Evolutionary conservation across 2,113 vertebrate genomes (phyloP).

Genomic region (Equus quagga): DNA sequence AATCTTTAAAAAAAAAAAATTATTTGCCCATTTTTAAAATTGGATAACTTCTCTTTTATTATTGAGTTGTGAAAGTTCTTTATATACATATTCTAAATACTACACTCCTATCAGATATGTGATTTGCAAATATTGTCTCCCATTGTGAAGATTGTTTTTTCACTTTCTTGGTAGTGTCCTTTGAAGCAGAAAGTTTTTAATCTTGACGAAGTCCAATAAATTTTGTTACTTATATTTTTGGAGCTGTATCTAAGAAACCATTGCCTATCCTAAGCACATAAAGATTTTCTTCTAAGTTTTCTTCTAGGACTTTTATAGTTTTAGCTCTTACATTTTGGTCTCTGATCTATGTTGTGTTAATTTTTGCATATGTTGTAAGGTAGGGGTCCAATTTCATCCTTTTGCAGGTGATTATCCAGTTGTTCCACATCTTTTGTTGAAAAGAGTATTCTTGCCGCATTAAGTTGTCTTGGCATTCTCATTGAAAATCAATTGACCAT

Average conservation of each 20-base stretch:
- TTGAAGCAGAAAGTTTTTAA: neutral
- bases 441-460: neutral
- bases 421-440: neutral
- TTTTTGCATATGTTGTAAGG: neutral
- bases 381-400: neutral
- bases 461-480: neutral
- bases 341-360: neutral
- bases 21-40: neutral
- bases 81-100: neutral
- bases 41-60: neutral
- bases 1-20: no score
- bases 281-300: neutral
- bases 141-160: neutral
- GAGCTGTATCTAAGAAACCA: neutral
- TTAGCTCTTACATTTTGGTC: neutral
- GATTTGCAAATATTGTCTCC: neutral
- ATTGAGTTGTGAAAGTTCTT: neutral
- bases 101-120: neutral
- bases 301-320: neutral
- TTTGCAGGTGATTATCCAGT: neutral
- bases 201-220: neutral
- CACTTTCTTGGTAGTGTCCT: neutral
- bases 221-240: neutral
- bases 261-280: neutral
- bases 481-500: neutral